Evolutionary conservation across 1,140 invertebrate genomes (phyloP), one percentile per base, ranked within the genome.

Genomic region (Ruditapes philippinarum): DNA sequence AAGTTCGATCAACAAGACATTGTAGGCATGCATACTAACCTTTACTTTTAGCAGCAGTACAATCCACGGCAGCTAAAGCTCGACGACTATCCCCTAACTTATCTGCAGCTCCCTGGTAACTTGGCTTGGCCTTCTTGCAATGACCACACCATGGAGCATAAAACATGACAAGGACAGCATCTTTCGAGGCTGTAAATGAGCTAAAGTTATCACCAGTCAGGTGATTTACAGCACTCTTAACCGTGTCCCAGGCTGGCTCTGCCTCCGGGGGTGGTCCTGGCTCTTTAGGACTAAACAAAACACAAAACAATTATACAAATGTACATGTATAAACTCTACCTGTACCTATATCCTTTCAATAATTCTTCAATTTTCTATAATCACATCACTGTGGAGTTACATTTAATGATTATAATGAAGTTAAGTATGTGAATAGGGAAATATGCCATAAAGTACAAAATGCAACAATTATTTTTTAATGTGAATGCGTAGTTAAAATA

Each of bases 111-210:
- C 96, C 96, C 12, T 96, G 96, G 94, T 98, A 98, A 94, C 98
- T 97, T 0, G 98, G 98, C 95, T 98, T 98, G 0, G 98, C 97
- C 91, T 97, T 97, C 94, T 98, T 98, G 93, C 98, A 98, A 95
- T 98, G 98, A 5, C 98, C 98, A 95, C 98, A 98, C 98, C 98
- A 94, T 0, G 94, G 93, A 33, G 94, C 93, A 89, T 95, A 95
- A 89, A 96, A 95, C 94, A 95, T 94, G 12, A 95, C 94, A 36
- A 95, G 89, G 12, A 93, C 92, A 33, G 90, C 89, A 33, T 90
- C 78, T 40, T 93, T 93, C 45, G 89, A 76, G 9, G 90, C 89
- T 25, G 96, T 80, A 74, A 95, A 95, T 25, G 94, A 87, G 51
- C 96, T 95, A 94, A 97, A 97, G 57, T 94, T 95, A 11, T 92